Percentiles rank a stretch among this genome's conserved stretches.
phyloP scores from a whole-genome alignment of 1,140 invertebrate species.

The Formica exsecta region DNA sequence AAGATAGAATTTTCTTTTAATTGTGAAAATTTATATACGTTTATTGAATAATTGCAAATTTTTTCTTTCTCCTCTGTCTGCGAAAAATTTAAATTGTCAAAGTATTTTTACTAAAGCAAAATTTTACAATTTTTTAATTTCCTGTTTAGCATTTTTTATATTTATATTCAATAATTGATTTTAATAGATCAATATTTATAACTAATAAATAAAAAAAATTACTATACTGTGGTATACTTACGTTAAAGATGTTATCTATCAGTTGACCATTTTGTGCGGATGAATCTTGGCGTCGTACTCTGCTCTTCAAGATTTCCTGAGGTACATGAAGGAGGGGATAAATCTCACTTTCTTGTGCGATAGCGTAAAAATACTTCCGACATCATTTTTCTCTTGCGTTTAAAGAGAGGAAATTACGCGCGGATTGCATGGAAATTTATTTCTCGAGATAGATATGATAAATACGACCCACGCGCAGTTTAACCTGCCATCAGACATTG shows the following conservation, averaged over 20 bases:
- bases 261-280: slow-evolving; percentile 50
- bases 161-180: neutral
- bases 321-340: neutral
- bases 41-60: neutral
- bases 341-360: slow-evolving; percentile 17
- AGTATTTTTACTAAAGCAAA: neutral
- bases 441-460: slow-evolving; percentile 12
- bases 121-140: neutral
- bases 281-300: slow-evolving; percentile 33
- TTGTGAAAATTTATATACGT: neutral
- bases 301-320: slow-evolving; percentile 29
- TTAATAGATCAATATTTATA: slow-evolving; percentile 12
- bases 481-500: neutral
- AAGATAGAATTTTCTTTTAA: neutral
- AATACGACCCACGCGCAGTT: slow-evolving; percentile 14
- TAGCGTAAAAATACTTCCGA: neutral
- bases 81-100: neutral
- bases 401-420: neutral
- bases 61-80: neutral
- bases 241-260: slow-evolving; percentile 81
- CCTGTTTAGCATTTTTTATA: neutral
- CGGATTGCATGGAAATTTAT: slow-evolving; percentile 2
- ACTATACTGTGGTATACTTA: slow-evolving; percentile 64
- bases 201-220: neutral
- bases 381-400: neutral